Base-by-base conservation (phyloP, 2,113 vertebrate species). In the Myotis yumanensis region DNA sequence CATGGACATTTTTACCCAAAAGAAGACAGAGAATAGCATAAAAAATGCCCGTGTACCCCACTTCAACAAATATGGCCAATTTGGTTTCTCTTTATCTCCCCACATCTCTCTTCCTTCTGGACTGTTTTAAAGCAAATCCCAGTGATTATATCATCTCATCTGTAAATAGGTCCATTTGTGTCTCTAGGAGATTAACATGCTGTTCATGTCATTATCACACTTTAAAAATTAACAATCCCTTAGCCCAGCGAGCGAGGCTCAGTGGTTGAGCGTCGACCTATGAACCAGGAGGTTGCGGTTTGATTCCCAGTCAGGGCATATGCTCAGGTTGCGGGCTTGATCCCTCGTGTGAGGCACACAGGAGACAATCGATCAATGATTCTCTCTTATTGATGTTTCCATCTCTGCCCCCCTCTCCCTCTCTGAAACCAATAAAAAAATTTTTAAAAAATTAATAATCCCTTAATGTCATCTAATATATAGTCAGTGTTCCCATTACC, bases 51-150 rank as follows among this genome's bases (percentile, higher is more conserved):
- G 25, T 25, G 40, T 52, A 14, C 25, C 62, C 32, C 48, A 20
- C 52, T 64, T 71, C 28, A 20, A 90, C 43, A 72, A 52, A 64
- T n/a, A 43, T 2, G 11, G 52, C 22, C 66, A 52, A 0, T 35
- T 52, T 1, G 32, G 37, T 76, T 75, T 43, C n/a, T 73, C 91
- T 64, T 62, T 30, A 35, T 68, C 57, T 52, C 37, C 59, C 37
- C 30, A 23, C 6, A 3, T 22, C 7, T 17, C 17, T 16, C 23
- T 77, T 35, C 28, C 59, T 54, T 89, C 79, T 1, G 0, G 43
- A 48, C 77, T 73, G 25, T 88, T 64, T 40, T 93, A 77, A 91
- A 72, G 64, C 46, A 66, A 92, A 84, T 51, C 85, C 14, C 43
- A 84, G 72, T 37, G 30, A 10, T 59, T 32, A 6, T 64, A 15